Evolutionary conservation across 2,888 invertebrate genomes (phyloP), one percentile per base, ranked within the genome.

Genomic region (Cloeon dipterum): DNA sequence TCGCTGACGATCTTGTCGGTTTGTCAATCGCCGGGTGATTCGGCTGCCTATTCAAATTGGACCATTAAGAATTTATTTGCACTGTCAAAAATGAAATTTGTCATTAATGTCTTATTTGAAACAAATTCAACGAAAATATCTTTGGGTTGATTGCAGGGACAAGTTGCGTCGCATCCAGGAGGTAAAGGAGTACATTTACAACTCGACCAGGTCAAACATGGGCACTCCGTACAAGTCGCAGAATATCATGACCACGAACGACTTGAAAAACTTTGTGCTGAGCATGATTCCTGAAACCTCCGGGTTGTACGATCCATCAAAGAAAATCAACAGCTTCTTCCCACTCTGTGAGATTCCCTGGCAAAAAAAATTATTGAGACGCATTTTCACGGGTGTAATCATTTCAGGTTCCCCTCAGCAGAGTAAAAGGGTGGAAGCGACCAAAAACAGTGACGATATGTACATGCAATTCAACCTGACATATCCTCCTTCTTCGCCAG

Each of bases 391-490:
- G n/a, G n/a, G n/a, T n/a, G n/a, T 13, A 11, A 19, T 23, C 34
- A 38, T 39, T 42, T n/a, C 41, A 68, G 68, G 69, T 52, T 62
- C 62, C 43, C 45, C 61, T 14, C 68, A 68, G 2, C 50, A 57
- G 39, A 63, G 65, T 44, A 62, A 64, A 4, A 66, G 66, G 39
- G 52, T 58, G 39, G 68, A 67, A 23, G 48, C 58, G 2, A 66
- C 66, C 66, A 53, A 55, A 26, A 59, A 63, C 39, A 57, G 61
- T 14, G 57, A 58, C 39, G 52, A 57, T 3, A 65, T 68, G 62
- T 66, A 67, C 47, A 53, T 69, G 44, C 58, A 58, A 44, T 69
- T 68, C 48, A 62, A 65, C 42, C 51, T 68, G 38, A 62, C 61
- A 39, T 52, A 57, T 32, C 55, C 58, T 8, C 50, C 58, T 18